phyloP scores from a whole-genome alignment of 1,140 invertebrate species.

The Trissolcus basalis region DNA sequence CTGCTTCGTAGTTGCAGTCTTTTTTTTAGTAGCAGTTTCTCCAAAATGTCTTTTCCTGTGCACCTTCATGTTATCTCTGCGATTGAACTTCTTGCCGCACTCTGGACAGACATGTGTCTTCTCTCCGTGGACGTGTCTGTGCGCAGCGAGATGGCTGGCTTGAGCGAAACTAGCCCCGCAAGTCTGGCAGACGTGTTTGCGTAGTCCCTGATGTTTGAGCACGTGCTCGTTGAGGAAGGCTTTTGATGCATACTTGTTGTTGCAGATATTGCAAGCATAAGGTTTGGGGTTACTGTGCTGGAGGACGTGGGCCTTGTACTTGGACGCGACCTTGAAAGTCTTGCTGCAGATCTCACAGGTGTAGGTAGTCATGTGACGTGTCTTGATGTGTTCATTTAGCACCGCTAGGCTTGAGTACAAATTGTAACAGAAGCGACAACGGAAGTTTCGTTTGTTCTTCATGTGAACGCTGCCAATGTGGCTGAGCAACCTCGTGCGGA shows the following conservation, averaged over 20 bases:
- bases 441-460: constrained; percentile 72
- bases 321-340: constrained; percentile 72
- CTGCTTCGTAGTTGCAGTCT: constrained; percentile 56
- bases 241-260: constrained; percentile 74
- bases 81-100: constrained; percentile 73
- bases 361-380: constrained; percentile 71
- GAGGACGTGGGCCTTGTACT: constrained; percentile 72
- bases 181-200: constrained; percentile 72
- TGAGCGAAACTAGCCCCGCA: constrained; percentile 73
- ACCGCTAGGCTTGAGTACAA: constrained; percentile 73
- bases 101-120: constrained; percentile 73
- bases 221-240: constrained; percentile 74
- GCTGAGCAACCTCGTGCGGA: constrained; percentile 71
- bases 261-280: constrained; percentile 71
- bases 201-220: constrained; percentile 72
- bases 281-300: constrained; percentile 75
- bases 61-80: constrained; percentile 75
- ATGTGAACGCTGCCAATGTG: constrained; percentile 74
- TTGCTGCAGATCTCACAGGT: constrained; percentile 73
- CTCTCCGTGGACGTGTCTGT: constrained; percentile 73
- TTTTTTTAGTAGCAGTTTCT: constrained; percentile 57
- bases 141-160: constrained; percentile 73
- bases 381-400: constrained; percentile 73
- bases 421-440: constrained; percentile 75
- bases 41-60: constrained; percentile 71